Evolutionary conservation across 2,888 invertebrate species (phyloP), one percentile per base, ranked within the genome.

Genomic region (Caenorhabditis afra): DNA sequence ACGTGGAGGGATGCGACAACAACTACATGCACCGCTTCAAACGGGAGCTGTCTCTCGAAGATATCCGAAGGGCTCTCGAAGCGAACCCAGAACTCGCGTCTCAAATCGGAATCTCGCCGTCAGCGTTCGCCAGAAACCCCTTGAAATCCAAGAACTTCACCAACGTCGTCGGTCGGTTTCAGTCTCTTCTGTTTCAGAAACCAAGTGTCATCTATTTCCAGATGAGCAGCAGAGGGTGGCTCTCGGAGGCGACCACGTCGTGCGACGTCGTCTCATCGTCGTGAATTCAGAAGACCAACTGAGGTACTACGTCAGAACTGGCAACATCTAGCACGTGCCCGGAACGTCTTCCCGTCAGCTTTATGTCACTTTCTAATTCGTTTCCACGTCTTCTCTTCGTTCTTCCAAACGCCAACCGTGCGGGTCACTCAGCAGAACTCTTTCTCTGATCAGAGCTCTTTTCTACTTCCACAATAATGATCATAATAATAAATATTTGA

Each of bases 241-340:
- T 14, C 79, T 90, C 10, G 87, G 86, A 35, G 90, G 90, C 8
- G 90, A 90, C 58, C 87, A 88, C 76, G 81, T 90, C 14, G 89
- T 90, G 44, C 84, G 85, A 50, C 83, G 86, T 62, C 82, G 87
- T 47, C 81, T 90, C 23, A 84, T 90, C 29, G 90, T 90, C 22
- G 86, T 90, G 45, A 90, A 90, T 81, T 84, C 88, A 16, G 88
- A 90, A 76, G 89, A 88, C 41, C 89, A 90, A 61, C 77, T 90
- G 39, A 65, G 81, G 52, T 85, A 85, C 55, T 85, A 83, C 71
- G 81, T 81, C 18, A 62, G 83, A 35, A 84, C 84, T 16, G 82
- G 84, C 11, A 81, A 82, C 37, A 59, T 85, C 22, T 73, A 62
- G 41, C 16, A 35, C 45, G n/a, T n/a, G n/a, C n/a, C n/a, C n/a